Base-by-base conservation (phyloP, 2,113 vertebrate species). In the Notothenia coriiceps region DNA sequence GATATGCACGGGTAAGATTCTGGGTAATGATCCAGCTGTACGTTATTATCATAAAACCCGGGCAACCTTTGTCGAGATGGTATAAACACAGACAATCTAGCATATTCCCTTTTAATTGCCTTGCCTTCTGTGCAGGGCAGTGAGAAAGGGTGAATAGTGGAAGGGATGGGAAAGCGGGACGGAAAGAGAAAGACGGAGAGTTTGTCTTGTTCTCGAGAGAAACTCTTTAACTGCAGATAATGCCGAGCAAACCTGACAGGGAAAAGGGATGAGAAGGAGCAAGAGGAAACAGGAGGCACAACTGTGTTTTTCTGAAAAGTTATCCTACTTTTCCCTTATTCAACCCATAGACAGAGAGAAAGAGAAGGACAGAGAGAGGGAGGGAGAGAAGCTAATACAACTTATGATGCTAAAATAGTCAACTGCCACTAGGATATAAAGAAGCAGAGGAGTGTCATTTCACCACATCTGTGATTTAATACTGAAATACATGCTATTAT, bases 81-180 rank as follows among this genome's bases (percentile, higher is more conserved):
- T 40, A 90, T 70, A 83, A 89, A 88, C 79, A 77, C 44, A 63
- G 83, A 78, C 79, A 70, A 81, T 73, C 77, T 65, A 77, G 77
- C 62, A 80, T 84, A 79, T 77, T 86, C 70, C 70, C 59, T 85
- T 84, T 84, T 88, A 92, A 92, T 87, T 91, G 87, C 83, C 67
- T 86, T 79, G 70, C 79, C 47, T 55, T 83, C 52, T 83, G 70
- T 55, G 74, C 52, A 35, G 25, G 14, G 65, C 22, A 33, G 76
- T 47, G 56, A 73, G 61, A 61, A 70, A 54, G 46, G 6, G 40
- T 43, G 46, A 18, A 4, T 44, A 3, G 54, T 14, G 18, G 33
- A 15, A 14, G 15, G 4, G 55, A 35, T 17, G 77, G 18, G 6
- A 35, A 35, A 35, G 35, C 0, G 1, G 47, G 25, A 22, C 29